Base-by-base conservation (phyloP, 2,797 vertebrate genomes). In the Coregonus sp. region DNA sequence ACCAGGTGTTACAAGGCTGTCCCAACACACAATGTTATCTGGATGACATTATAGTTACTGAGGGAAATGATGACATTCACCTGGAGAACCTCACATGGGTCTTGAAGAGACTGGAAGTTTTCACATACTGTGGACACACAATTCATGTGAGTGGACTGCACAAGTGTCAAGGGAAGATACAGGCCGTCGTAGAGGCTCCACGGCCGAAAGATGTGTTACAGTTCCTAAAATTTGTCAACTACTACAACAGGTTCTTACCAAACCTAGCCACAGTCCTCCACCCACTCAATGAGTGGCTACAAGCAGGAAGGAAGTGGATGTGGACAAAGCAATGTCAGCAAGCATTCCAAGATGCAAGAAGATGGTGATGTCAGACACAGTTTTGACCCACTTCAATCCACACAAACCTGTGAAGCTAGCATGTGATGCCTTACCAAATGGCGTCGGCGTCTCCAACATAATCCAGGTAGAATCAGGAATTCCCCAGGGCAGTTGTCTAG, bases 371-470 rank as follows among this genome's bases (percentile, higher is more conserved):
- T 25, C 25, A 25, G 25, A 25, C 25, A 25, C 25, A 25, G 20
- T 65, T 0, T 83, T 63, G 86, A 80, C 16, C 65, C 77, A 68
- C 87, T 86, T 86, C 87, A 85, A 89, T 88, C 89, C 84, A 77
- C 82, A 84, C 81, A 83, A 90, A 82, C 75, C 89, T 91, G 89
- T 92, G 84, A 92, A 85, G 90, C 92, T 90, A 88, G 79, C 87
- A 93, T 0, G 1, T 25, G 25, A 25, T 25, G n/a, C 85, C 85
- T 91, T 83, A 77, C 88, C 86, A 86, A 83, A 80, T 87, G 91
- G 87, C 83, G 86, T 93, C 85, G 90, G 87, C 82, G 79, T 25
- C 25, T 25, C 25, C 25, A 25, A 25, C 25, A 25, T 25, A 25
- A 25, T 25, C 25, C 25, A 25, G 25, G 25, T 25, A 25, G 25